phyloP scores from a whole-genome alignment of 2,113 vertebrate species.

The Peromyscus californicus region DNA sequence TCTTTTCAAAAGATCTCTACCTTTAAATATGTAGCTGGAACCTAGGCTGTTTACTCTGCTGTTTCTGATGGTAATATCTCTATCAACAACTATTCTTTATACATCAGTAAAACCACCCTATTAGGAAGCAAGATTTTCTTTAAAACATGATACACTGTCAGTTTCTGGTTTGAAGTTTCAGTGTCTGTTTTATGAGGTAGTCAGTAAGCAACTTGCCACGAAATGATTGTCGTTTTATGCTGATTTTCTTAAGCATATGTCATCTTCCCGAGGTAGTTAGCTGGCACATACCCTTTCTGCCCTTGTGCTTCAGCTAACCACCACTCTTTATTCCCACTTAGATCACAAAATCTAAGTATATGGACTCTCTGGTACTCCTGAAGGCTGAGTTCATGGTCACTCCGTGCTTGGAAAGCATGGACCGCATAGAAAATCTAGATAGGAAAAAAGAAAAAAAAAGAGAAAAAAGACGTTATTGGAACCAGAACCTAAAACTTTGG shows the following conservation, averaged over 20 bases:
- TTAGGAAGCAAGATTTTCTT: slow-evolving; percentile 64
- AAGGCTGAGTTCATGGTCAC: slow-evolving; percentile 95
- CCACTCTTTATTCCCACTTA: slow-evolving; percentile 97
- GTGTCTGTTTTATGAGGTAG: slow-evolving; percentile 77
- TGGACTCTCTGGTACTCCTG: slow-evolving; percentile 95
- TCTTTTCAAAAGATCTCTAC: slow-evolving; percentile 71
- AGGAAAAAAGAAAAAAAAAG: slow-evolving; percentile 45
- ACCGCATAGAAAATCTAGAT: slow-evolving; percentile 96
- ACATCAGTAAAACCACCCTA: slow-evolving; percentile 67
- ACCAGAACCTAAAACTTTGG: neutral
- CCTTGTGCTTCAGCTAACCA: slow-evolving; percentile 97
- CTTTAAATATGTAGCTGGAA: slow-evolving; percentile 37
- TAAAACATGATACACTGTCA: slow-evolving; percentile 69
- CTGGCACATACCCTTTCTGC: slow-evolving; percentile 96
- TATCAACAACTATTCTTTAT: slow-evolving; percentile 66
- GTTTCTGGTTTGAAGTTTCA: slow-evolving; percentile 55
- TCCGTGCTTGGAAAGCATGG: slow-evolving; percentile 96
- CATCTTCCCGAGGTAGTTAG: slow-evolving; percentile 98
- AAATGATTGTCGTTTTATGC: neutral
- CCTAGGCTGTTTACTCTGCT: slow-evolving; percentile 61
- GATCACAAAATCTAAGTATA: slow-evolving; percentile 94
- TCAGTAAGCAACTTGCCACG: slow-evolving; percentile 68
- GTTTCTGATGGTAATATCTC: slow-evolving; percentile 59
- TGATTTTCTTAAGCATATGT: slow-evolving; percentile 92
- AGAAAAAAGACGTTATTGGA: slow-evolving; percentile 42